Evolutionary conservation across 2,888 invertebrate genomes (phyloP).

Genomic region (Monoplex corrugatus): DNA sequence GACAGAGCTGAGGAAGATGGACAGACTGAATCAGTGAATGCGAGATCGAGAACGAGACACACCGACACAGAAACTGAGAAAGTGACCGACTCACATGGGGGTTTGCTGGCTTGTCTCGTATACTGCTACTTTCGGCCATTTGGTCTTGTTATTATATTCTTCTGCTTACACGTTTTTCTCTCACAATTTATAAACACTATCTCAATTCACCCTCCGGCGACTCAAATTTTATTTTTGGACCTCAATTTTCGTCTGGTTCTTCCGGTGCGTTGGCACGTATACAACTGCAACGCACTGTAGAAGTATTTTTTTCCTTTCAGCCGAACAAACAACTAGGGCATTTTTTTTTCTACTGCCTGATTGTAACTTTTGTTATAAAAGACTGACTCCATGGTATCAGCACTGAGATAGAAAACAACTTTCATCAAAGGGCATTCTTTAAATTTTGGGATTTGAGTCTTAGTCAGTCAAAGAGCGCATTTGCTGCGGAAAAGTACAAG

Average conservation of each 20-base stretch:
- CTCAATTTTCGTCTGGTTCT: too few species aligned
- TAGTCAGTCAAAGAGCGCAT: background rate
- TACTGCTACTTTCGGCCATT: slow-evolving; percentile 30
- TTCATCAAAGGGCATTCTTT: background rate
- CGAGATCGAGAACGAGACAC: too few species aligned
- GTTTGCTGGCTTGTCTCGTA: background rate
- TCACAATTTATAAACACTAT: too few species aligned
- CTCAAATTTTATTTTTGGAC: background rate
- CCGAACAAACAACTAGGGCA: background rate
- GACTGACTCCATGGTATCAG: background rate
- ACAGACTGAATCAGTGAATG: too few species aligned
- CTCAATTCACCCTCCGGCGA: too few species aligned
- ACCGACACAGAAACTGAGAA: background rate
- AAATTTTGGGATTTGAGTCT: background rate
- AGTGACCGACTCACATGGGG: slow-evolving; percentile 28
- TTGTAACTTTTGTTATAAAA: background rate
- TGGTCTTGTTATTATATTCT: background rate
- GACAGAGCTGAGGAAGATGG: too few species aligned
- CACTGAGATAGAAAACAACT: background rate
- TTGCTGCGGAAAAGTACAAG: slow-evolving; percentile 43
- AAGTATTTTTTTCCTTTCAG: background rate
- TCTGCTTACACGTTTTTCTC: too few species aligned
- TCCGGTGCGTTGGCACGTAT: slow-evolving; percentile 1
- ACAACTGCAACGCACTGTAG: background rate
- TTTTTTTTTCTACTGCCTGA: too few species aligned